A percentile compares a stretch with the other conserved stretches of the same genome.
phyloP scores from a whole-genome alignment of 2,888 invertebrate species.

The Chymomyza fuscimana region DNA sequence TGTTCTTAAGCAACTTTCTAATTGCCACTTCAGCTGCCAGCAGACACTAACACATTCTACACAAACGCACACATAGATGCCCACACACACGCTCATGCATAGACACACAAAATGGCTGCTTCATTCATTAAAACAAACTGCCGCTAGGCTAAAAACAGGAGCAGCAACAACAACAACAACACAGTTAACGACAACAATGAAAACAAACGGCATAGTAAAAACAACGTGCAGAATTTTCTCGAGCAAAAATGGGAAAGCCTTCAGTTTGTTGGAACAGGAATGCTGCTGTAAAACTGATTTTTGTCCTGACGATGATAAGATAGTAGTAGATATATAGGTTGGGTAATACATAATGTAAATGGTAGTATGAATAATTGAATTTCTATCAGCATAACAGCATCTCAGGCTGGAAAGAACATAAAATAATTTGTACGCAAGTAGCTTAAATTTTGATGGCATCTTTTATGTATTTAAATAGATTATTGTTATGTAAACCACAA shows the following conservation, averaged over 20 bases:
- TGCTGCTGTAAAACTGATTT: neutral
- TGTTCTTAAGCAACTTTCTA: conserved; percentile 66
- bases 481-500: neutral
- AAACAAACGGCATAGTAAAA: too few relatives aligned
- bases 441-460: neutral
- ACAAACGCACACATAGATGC: conserved; percentile 27
- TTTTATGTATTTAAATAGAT: neutral
- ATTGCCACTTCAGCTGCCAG: conserved; percentile 62
- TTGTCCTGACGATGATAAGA: neutral
- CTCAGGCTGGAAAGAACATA: neutral
- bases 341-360: neutral
- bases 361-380: neutral
- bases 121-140: conserved; percentile 69
- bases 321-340: neutral
- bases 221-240: conserved; percentile 13
- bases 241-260: conserved; percentile 34
- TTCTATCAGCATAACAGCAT: neutral
- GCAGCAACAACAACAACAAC: conserved; percentile 29
- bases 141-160: conserved; percentile 57
- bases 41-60: conserved; percentile 33
- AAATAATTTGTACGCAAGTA: neutral
- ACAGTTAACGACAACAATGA: conserved; percentile 54
- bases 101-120: conserved; percentile 31
- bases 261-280: conserved; percentile 8
- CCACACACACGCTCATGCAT: conserved; percentile 28